phyloP scores from a whole-genome alignment of 2,888 invertebrate genomes.

The Theretra japonica region DNA sequence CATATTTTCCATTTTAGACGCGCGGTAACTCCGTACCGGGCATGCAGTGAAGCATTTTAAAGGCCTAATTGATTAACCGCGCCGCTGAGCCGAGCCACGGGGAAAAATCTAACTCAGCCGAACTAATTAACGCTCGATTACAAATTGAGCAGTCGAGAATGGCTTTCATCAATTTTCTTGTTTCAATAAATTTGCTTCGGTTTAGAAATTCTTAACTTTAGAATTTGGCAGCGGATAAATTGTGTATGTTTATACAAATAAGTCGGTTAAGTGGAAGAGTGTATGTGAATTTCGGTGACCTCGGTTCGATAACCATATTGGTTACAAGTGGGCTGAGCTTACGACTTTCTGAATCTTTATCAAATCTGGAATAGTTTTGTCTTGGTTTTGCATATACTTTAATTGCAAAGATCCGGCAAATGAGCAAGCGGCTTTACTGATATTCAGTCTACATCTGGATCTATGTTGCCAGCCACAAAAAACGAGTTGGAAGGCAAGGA shows the following conservation, averaged over 20 bases:
- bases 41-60: conserved; percentile 1
- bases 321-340: too few relatives aligned
- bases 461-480: too few relatives aligned
- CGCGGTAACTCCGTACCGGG: neutral
- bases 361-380: too few relatives aligned
- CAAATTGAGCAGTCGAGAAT: conserved; percentile 61
- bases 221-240: neutral
- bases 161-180: conserved; percentile 35
- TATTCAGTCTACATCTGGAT: too few relatives aligned
- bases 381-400: too few relatives aligned
- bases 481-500: too few relatives aligned
- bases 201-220: neutral
- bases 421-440: too few relatives aligned
- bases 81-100: conserved; percentile 44
- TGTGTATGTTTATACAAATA: neutral
- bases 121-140: conserved; percentile 65
- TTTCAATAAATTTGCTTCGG: conserved; percentile 20
- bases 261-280: too few relatives aligned
- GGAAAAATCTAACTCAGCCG: conserved; percentile 33
- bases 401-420: too few relatives aligned
- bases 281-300: too few relatives aligned
- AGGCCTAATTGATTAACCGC: conserved; percentile 59
- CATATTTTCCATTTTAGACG: neutral
- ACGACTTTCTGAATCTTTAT: too few relatives aligned
- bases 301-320: too few relatives aligned